Base-by-base conservation (phyloP, 2,888 invertebrate genomes). In the Neoascia interrupta region DNA sequence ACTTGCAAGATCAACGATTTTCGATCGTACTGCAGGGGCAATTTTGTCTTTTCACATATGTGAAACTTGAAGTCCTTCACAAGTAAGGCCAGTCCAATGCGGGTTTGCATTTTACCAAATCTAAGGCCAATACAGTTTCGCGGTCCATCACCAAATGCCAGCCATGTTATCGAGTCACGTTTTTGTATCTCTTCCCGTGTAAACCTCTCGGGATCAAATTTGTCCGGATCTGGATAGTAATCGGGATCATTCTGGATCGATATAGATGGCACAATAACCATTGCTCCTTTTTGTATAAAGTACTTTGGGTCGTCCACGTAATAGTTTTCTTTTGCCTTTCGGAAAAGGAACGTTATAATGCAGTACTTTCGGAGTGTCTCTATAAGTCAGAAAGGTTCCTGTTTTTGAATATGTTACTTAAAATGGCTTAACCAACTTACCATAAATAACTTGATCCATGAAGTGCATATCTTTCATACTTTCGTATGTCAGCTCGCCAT, bases 181-280 rank as follows among this genome's bases (percentile, higher is more conserved):
- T 88, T 89, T 0, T 89, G 86, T 43, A 91, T 91, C 23, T 90
- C 90, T 74, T 91, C 91, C 0, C 89, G 86, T 0, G 88, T 84
- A 83, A 93, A 93, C 81, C 92, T 87, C 5, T 92, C 92, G 0
- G 93, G 93, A 60, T 92, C 90, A 64, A 93, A 93, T 15, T 87
- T 89, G 2, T 91, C 88, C 0, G 94, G 93, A 5, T 93, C 88
- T 0, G 91, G 91, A 81, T 91, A 92, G 79, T 91, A 88, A 1
- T 89, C 88, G 0, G 91, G 90, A 83, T 92, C 92, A 83, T 90
- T 90, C 80, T 93, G 93, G 82, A 92, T 90, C 0, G 91, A 90
- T 45, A 89, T 89, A 1, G 88, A 86, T 0, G 92, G 91, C 47
- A 93, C 90, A 1, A 91, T 84, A 0, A 92, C 85, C 16, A 89